A percentile compares a stretch with the other conserved stretches of the same genome.
Conservation (phyloP, 2,888 invertebrate species). For the Brachyptera risi region DNA sequence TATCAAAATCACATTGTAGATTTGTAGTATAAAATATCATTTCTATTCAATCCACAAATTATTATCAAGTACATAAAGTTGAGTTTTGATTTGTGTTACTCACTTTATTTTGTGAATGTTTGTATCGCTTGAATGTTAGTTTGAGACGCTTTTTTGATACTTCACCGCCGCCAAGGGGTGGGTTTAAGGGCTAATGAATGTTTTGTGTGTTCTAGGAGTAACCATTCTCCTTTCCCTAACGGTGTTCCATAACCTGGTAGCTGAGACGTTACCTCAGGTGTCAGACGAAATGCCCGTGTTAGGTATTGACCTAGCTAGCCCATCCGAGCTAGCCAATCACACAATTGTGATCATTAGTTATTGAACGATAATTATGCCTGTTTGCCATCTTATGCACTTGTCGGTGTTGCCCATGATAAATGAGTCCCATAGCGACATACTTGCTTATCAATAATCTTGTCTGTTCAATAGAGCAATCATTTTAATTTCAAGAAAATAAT, state of each 20-base stretch:
- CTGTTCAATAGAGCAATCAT: too few relatives aligned
- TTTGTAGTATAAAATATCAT: too few relatives aligned
- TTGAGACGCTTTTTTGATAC: neutral
- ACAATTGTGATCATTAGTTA: neutral
- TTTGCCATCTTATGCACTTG: constrained; percentile 6
- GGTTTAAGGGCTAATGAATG: constrained; percentile 30
- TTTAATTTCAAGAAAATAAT: too few relatives aligned
- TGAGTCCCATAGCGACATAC: neutral
- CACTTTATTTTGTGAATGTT: constrained; percentile 4
- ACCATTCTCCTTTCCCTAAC: constrained; percentile 55
- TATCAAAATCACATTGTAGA: too few relatives aligned
- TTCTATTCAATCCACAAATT: too few relatives aligned
- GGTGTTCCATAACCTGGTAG: constrained; percentile 54
- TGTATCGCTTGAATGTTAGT: constrained; percentile 1
- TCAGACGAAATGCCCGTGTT: constrained; percentile 51
- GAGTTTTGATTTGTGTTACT: too few relatives aligned
- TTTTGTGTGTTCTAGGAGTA: constrained; percentile 47
- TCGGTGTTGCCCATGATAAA: neutral
- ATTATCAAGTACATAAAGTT: too few relatives aligned
- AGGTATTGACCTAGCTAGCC: constrained; percentile 42
- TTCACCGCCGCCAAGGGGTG: constrained; percentile 5
- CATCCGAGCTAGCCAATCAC: too few relatives aligned
- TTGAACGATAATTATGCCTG: constrained; percentile 6
- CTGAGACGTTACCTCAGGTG: constrained; percentile 53
- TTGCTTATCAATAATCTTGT: neutral